Evolutionary conservation across 2,888 invertebrate species (phyloP), one percentile per base, ranked within the genome.

Genomic region (Agriopis aurantiaria): DNA sequence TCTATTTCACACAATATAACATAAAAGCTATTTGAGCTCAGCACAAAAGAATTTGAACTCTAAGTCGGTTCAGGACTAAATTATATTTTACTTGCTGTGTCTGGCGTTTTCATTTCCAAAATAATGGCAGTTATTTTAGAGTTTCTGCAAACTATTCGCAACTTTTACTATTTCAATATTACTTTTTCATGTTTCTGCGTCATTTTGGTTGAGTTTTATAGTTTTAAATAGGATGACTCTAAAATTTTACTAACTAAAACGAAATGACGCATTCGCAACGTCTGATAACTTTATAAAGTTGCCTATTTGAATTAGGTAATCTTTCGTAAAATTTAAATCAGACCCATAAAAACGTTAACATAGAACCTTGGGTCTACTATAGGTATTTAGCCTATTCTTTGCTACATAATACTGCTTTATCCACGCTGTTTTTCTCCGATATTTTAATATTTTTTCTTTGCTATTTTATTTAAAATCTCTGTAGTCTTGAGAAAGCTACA

Each of bases 141-240:
- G 23, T 62, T 53, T 45, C 40, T 14, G 49, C 51, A 17, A 51
- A 51, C 17, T 51, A 41, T 61, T 61, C 17, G 7, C 9, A 49
- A 45, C 43, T 41, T 51, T 61, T 61, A 43, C 51, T 10, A 52
- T 61, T 61, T 51, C 61, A 60, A 52, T 52, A 52, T 61, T 10
- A 17, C 41, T 61, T 61, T 52, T 52, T 52, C 61, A 52, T 52
- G 17, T 33, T 33, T 17, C 8, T 52, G 12, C 8, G 8, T 23
- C 11, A 53, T 53, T 62, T 45, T 53, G n/a, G 23, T 12, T 41
- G 43, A 23, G 43, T 41, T 58, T 52, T 33, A 49, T 41, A 41
- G 40, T 40, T 49, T 60, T 40, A 33, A 33, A 40, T 1, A 33
- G 14, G 40, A 48, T 46, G 33, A 41, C 40, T 17, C n/a, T 43